Evolutionary conservation across 2,113 vertebrate species (phyloP).

Genomic region (Tinamus guttatus): DNA sequence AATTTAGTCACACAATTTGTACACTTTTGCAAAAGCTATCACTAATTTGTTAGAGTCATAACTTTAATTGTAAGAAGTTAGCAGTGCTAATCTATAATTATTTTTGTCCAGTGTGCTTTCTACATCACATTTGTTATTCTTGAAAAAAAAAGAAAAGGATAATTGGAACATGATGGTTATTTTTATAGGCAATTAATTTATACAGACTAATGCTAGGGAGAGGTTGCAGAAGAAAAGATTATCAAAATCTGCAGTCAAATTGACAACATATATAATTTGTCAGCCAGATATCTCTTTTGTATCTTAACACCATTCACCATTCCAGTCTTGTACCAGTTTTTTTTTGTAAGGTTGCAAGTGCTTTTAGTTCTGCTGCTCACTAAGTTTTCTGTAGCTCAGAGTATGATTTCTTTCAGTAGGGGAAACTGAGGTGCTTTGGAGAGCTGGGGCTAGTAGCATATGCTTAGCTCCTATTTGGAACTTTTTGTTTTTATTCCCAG

Average conservation of each 20-base stretch:
- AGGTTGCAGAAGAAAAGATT: not conserved
- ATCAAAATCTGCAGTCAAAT: not conserved
- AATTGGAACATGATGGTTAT: not conserved
- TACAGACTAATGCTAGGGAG: not conserved
- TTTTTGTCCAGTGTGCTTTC: not conserved
- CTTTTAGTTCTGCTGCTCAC: not conserved
- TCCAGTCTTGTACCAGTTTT: fast-evolving
- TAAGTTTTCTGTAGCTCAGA: not conserved
- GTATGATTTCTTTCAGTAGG: not conserved
- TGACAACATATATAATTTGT: not conserved
- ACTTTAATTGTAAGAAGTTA: not conserved
- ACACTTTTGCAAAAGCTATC: not conserved
- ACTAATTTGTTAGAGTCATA: not conserved
- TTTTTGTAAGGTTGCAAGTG: not conserved
- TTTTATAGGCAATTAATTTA: not conserved
- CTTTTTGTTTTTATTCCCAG: not conserved
- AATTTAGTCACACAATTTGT: not conserved
- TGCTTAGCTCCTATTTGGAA: fast-evolving
- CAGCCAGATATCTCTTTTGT: not conserved
- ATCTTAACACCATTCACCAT: not conserved
- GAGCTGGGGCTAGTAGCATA: not conserved
- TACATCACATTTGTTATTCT: not conserved
- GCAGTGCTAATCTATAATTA: not conserved
- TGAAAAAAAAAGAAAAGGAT: not conserved
- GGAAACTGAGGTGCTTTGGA: fast-evolving